Percentiles rank a stretch among this genome's conserved stretches.
These are phyloP conservation scores for Kryphioiulus occultus DNA, from an alignment of 2,888 invertebrate genomes.

Conservation along the genomic window DNA sequence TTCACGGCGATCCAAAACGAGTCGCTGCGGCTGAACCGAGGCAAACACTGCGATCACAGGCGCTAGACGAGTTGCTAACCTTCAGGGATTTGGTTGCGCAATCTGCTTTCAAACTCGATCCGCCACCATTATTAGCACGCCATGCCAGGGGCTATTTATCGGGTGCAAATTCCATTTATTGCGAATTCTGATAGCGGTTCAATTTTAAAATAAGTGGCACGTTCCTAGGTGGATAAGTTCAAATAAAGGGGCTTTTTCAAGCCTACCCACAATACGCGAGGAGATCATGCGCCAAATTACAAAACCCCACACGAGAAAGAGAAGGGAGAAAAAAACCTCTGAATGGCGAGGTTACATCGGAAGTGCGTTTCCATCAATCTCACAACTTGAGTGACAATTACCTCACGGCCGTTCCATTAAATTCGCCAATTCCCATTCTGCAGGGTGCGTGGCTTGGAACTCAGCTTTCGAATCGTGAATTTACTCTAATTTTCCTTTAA, in stretches of 20 bases:
- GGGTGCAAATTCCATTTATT: not conserved
- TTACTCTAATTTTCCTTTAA: not conserved
- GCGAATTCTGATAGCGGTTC: not conserved
- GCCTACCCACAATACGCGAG: not conserved
- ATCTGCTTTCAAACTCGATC: not conserved
- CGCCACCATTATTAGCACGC: not conserved
- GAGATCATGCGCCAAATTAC: not conserved
- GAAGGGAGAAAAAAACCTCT: not conserved
- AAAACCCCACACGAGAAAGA: not conserved
- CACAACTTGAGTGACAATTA: not conserved
- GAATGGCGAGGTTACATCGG: not conserved
- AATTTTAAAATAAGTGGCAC: not conserved
- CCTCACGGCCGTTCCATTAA: not conserved
- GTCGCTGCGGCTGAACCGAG: not conserved
- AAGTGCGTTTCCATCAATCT: slow-evolving; percentile 1
- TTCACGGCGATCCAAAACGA: not conserved
- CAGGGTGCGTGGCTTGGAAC: not conserved
- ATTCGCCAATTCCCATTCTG: slow-evolving; percentile 11
- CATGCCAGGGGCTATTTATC: not conserved
- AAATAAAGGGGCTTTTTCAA: slow-evolving; percentile 6
- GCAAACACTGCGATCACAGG: not conserved
- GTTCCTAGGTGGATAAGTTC: not conserved
- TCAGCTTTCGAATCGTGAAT: not conserved
- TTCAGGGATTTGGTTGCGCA: not conserved
- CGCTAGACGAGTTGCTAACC: not conserved